Conservation (phyloP, 2,797 vertebrate genomes). For the Pseudochirops cupreus region DNA sequence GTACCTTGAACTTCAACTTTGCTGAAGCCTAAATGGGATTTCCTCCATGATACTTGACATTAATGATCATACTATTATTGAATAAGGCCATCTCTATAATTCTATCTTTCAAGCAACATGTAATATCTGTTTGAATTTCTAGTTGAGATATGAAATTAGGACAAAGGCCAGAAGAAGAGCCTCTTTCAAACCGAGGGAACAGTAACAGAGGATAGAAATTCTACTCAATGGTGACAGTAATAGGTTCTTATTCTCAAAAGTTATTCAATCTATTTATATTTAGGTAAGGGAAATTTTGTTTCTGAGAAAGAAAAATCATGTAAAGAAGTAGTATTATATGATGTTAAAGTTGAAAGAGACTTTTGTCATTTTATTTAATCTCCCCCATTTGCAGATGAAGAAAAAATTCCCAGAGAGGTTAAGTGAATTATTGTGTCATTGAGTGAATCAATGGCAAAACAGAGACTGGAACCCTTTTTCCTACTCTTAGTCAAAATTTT, state of each 20-base stretch:
- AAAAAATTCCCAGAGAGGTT: background rate
- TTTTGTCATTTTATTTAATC: too few relatives aligned
- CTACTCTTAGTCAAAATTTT: background rate
- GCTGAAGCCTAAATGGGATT: background rate
- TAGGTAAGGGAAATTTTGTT: background rate
- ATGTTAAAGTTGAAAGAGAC: background rate
- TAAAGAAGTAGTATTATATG: constrained; percentile 1
- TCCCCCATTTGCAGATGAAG: background rate
- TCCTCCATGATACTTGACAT: background rate
- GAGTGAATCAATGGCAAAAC: background rate
- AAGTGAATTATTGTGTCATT: background rate
- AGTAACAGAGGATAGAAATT: constrained; percentile 5
- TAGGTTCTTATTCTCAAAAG: constrained; percentile 23
- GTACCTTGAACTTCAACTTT: background rate
- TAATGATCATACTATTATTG: background rate
- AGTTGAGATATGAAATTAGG: constrained; percentile 30
- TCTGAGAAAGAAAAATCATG: constrained; percentile 5
- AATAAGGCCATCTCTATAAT: background rate
- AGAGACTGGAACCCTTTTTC: background rate
- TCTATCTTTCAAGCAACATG: background rate
- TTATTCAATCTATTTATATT: background rate
- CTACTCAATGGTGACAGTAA: background rate
- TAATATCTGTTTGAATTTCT: background rate
- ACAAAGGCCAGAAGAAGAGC: background rate
- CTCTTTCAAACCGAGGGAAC: background rate